Evolutionary conservation across 1,140 invertebrate species (phyloP).

Genomic region (Drosophila novamexicana): DNA sequence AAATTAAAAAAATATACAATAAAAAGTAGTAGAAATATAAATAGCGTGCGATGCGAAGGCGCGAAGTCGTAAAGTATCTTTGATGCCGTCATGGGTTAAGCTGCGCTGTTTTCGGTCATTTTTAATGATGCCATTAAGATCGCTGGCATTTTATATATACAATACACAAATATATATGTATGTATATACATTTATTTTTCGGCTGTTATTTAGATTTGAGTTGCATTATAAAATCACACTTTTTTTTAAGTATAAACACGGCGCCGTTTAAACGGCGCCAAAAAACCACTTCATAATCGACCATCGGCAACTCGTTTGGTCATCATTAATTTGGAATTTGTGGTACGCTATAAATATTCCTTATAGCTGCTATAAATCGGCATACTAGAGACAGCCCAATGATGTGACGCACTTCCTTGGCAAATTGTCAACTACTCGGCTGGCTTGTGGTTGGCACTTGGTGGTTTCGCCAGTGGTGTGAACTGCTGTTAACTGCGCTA

Average conservation of each 20-base stretch:
- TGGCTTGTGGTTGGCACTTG: slow-evolving; percentile 2
- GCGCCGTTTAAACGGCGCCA: slow-evolving; percentile 73
- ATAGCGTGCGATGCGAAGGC: slow-evolving; percentile 55
- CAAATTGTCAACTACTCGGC: slow-evolving; percentile 14
- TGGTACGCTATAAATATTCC: slow-evolving; percentile 57
- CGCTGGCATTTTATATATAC: slow-evolving; percentile 44
- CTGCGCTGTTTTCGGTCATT: slow-evolving; percentile 54
- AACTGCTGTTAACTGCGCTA: slow-evolving; percentile 23
- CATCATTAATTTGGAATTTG: slow-evolving; percentile 60
- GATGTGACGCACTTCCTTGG: slow-evolving; percentile 34
- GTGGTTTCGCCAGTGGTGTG: slow-evolving; percentile 12
- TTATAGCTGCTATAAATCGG: slow-evolving; percentile 61
- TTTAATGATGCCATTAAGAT: slow-evolving; percentile 73
- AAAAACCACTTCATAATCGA: slow-evolving; percentile 56
- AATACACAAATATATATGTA: neutral
- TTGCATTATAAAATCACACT: slow-evolving; percentile 51
- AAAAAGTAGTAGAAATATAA: slow-evolving; percentile 6
- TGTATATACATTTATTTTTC: slow-evolving; percentile 14
- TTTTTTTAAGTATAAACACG: slow-evolving; percentile 34
- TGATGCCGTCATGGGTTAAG: slow-evolving; percentile 66
- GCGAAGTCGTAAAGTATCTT: slow-evolving; percentile 65
- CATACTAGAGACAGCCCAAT: neutral
- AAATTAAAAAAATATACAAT: slow-evolving; percentile 8
- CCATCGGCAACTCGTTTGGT: slow-evolving; percentile 40
- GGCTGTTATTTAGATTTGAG: slow-evolving; percentile 46